phyloP scores from a whole-genome alignment of 2,113 vertebrate species.

The Saccopteryx leptura region DNA sequence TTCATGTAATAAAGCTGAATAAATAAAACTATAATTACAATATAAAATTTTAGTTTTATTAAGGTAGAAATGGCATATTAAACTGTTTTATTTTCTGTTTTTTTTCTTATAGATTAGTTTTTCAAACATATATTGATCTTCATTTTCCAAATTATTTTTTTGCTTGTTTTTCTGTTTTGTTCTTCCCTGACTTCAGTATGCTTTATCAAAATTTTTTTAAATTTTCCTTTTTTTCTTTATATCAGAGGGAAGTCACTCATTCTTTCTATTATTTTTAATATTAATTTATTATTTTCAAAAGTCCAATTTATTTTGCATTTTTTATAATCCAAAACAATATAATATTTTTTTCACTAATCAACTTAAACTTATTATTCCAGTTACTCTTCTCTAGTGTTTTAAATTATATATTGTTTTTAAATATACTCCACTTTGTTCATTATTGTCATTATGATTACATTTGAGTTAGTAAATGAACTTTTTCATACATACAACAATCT shows the following conservation, averaged over 20 bases:
- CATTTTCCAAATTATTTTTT: background rate
- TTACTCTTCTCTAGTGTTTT: background rate
- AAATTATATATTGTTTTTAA: background rate
- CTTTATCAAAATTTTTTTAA: background rate
- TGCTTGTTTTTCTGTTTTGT: background rate
- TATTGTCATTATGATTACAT: background rate
- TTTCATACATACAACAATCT: accelerated
- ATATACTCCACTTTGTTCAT: background rate
- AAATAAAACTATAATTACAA: background rate
- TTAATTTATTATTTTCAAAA: background rate
- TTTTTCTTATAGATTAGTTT: background rate
- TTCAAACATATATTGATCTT: background rate
- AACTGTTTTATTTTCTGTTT: background rate
- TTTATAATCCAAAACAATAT: background rate
- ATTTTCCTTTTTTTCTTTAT: background rate
- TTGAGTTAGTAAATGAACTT: background rate
- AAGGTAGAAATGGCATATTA: background rate
- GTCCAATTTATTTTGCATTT: background rate
- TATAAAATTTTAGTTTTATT: background rate
- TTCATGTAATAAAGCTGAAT: background rate
- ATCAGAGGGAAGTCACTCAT: background rate
- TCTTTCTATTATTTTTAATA: background rate
- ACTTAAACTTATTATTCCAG: background rate
- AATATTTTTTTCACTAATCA: constrained; percentile 9
- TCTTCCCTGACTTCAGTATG: background rate